Percentiles rank a stretch among this genome's conserved stretches.
phyloP scores from a whole-genome alignment of 1,140 invertebrate species.

The Neuroterus valhalla region DNA sequence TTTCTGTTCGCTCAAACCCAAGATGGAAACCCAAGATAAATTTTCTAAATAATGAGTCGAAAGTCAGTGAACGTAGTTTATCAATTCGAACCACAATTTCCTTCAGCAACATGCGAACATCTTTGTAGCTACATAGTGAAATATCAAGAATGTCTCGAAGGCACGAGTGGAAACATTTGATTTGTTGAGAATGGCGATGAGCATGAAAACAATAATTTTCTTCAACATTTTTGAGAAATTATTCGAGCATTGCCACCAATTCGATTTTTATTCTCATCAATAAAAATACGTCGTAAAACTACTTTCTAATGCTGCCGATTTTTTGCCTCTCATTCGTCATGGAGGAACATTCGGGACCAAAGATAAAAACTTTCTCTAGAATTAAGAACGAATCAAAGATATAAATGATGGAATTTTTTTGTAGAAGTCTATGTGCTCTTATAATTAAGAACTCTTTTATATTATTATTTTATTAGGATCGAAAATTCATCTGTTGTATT shows the following conservation, averaged over 20 bases:
- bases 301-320: conserved; percentile 14
- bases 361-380: conserved; percentile 13
- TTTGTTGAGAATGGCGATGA: no score
- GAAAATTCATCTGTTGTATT: not conserved
- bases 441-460: not conserved
- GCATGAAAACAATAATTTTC: no score
- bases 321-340: not conserved
- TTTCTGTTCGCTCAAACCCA: no score
- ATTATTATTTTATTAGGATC: not conserved
- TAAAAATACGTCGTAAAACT: not conserved
- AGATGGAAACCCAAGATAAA: no score
- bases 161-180: no score
- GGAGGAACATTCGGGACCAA: not conserved
- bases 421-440: no score
- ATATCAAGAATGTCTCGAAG: no score
- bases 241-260: not conserved
- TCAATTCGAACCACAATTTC: no score
- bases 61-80: no score
- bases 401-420: not conserved
- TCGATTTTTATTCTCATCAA: not conserved
- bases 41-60: no score
- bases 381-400: not conserved
- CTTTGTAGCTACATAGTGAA: no score
- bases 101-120: no score
- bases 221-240: not conserved